Evolutionary conservation across 2,888 invertebrate genomes (phyloP).

Genomic region (Himalopsyche tibetana): DNA sequence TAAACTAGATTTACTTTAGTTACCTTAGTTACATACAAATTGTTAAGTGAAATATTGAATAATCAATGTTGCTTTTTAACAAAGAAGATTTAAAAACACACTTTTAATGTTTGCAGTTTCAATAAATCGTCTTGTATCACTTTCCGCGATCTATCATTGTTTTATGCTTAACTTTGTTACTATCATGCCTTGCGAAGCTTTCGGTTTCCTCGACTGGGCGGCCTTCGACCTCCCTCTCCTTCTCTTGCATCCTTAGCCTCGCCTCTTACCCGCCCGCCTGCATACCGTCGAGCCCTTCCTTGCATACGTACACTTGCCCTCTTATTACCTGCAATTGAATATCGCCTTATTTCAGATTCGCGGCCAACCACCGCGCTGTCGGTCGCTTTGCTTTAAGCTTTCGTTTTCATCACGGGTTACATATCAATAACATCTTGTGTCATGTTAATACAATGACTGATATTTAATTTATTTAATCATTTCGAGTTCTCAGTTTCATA

Average conservation of each 20-base stretch:
- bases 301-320: constrained; percentile 64
- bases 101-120: too few relatives aligned
- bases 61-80: too few relatives aligned
- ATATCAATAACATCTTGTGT: background rate
- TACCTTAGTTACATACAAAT: too few relatives aligned
- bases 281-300: constrained; percentile 45
- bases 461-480: background rate
- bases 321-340: constrained; percentile 64
- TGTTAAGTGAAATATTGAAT: too few relatives aligned
- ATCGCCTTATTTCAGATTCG: constrained; percentile 48
- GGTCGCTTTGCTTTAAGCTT: constrained; percentile 5
- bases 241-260: constrained; percentile 12
- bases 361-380: constrained; percentile 29
- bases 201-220: constrained; percentile 55
- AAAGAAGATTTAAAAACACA: too few relatives aligned
- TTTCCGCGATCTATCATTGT: background rate
- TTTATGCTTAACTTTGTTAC: background rate
- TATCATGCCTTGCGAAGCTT: constrained; percentile 38
- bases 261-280: constrained; percentile 39
- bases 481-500: too few relatives aligned
- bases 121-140: background rate
- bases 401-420: constrained; percentile 2
- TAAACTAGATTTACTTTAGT: too few relatives aligned
- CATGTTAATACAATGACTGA: background rate
- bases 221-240: constrained; percentile 57